These are phyloP conservation scores for Siphonodentalium dalli DNA, from an alignment of 2,888 invertebrate genomes.

Conservation along the genomic window DNA sequence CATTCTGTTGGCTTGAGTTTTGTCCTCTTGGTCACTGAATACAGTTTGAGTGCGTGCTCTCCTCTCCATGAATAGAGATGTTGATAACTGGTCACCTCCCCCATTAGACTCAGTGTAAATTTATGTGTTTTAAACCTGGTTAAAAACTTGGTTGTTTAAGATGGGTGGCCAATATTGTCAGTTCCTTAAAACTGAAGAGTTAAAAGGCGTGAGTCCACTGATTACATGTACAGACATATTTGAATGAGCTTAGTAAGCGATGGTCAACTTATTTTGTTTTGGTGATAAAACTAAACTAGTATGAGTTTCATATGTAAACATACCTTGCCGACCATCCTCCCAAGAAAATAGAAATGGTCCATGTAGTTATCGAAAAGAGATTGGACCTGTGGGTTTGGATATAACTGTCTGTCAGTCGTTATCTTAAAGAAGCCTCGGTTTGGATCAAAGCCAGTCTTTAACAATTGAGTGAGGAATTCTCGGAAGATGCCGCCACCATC, in stretches of 20 bases:
- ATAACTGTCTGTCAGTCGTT: slow-evolving; percentile 90
- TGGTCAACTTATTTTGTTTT: background rate
- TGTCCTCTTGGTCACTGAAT: too few species aligned
- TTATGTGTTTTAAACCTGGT: too few species aligned
- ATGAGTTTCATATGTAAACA: slow-evolving; percentile 8
- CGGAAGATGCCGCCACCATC: slow-evolving; percentile 97
- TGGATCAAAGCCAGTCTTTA: slow-evolving; percentile 94
- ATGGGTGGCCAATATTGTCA: too few species aligned
- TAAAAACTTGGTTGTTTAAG: too few species aligned
- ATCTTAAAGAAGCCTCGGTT: slow-evolving; percentile 90
- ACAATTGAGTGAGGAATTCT: slow-evolving; percentile 91
- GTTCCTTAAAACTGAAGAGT: too few species aligned
- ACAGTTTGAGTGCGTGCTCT: too few species aligned
- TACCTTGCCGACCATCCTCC: slow-evolving; percentile 90
- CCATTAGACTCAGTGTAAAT: too few species aligned
- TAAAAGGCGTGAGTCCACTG: background rate
- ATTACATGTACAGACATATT: background rate
- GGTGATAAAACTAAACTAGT: background rate
- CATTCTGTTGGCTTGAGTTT: too few species aligned
- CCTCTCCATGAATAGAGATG: too few species aligned
- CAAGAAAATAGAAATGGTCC: slow-evolving; percentile 93
- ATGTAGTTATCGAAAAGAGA: slow-evolving; percentile 81
- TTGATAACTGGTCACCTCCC: too few species aligned
- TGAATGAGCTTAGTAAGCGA: background rate
- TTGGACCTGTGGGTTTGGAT: slow-evolving; percentile 93